Evolutionary conservation across 2,113 vertebrate genomes (phyloP).

Genomic region (Pogona vitticeps): DNA sequence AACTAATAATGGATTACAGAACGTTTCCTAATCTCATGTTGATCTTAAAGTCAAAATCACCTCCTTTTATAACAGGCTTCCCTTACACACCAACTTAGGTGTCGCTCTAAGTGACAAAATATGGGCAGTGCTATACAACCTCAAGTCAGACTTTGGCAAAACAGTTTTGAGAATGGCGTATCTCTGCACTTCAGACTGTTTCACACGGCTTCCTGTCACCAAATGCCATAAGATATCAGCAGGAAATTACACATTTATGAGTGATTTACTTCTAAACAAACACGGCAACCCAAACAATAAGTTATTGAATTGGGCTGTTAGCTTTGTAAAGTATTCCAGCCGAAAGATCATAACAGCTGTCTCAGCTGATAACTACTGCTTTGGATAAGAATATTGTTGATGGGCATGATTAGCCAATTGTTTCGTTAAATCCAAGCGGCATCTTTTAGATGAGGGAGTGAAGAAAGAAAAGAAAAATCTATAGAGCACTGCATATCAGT

Average conservation of each 20-base stretch:
- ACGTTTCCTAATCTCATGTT: conserved; percentile 46
- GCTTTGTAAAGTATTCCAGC: conserved; percentile 81
- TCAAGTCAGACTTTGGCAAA: conserved; percentile 46
- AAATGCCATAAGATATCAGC: conserved; percentile 82
- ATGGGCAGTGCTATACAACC: conserved; percentile 35
- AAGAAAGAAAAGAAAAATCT: not conserved
- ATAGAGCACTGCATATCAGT: conserved; percentile 51
- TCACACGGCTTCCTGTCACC: conserved; percentile 81
- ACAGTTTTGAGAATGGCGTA: conserved; percentile 60
- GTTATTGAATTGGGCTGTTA: conserved; percentile 82
- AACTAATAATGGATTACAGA: conserved; percentile 9
- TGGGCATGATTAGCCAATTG: conserved; percentile 74
- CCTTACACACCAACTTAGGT: conserved; percentile 30
- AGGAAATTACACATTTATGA: conserved; percentile 90
- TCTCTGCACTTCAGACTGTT: conserved; percentile 81
- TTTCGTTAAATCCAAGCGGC: conserved; percentile 66
- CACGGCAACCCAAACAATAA: conserved; percentile 89
- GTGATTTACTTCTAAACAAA: conserved; percentile 95
- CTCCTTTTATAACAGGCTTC: not conserved
- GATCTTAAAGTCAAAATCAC: conserved; percentile 9
- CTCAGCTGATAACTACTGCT: conserved; percentile 81
- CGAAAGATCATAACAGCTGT: conserved; percentile 82
- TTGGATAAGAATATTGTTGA: conserved; percentile 75
- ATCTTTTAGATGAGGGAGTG: conserved; percentile 44
- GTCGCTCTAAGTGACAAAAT: conserved; percentile 52